Conservation (phyloP, 2,797 vertebrate genomes). For the Kryptolebias ocellatus region DNA sequence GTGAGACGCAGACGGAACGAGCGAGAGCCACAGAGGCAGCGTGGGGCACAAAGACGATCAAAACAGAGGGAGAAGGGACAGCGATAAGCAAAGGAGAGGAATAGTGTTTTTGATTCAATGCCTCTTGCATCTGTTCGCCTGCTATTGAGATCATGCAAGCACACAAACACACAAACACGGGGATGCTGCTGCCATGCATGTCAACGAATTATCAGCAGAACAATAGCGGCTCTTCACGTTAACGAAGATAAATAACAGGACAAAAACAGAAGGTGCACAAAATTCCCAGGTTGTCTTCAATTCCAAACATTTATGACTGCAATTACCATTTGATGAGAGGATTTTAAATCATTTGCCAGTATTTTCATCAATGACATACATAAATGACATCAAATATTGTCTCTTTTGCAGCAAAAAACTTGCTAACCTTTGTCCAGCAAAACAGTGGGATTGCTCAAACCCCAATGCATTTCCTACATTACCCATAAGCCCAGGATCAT, state of each 20-base stretch:
- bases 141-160: conserved; percentile 18
- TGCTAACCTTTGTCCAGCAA: background rate
- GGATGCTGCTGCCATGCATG: conserved; percentile 47
- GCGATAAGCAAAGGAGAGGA: conserved; percentile 38
- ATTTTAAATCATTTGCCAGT: conserved; percentile 29
- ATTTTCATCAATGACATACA: conserved; percentile 21
- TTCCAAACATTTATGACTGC: conserved; percentile 50
- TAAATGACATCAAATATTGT: conserved; percentile 33
- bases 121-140: conserved; percentile 59
- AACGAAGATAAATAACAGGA: conserved; percentile 69
- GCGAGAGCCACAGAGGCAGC: conserved; percentile 28
- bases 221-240: conserved; percentile 60
- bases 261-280: conserved; percentile 57
- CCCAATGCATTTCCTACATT: conserved; percentile 34
- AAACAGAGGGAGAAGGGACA: conserved; percentile 58
- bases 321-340: conserved; percentile 50
- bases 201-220: conserved; percentile 68
- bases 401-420: conserved; percentile 4
- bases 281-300: conserved; percentile 59
- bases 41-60: conserved; percentile 56
- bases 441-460: conserved; percentile 1
- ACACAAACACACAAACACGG: conserved; percentile 34
- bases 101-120: conserved; percentile 72
- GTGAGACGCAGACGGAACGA: conserved; percentile 51
- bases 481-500: conserved; percentile 36